phyloP scores from a whole-genome alignment of 2,113 vertebrate species.

The Seriola dumerili region DNA sequence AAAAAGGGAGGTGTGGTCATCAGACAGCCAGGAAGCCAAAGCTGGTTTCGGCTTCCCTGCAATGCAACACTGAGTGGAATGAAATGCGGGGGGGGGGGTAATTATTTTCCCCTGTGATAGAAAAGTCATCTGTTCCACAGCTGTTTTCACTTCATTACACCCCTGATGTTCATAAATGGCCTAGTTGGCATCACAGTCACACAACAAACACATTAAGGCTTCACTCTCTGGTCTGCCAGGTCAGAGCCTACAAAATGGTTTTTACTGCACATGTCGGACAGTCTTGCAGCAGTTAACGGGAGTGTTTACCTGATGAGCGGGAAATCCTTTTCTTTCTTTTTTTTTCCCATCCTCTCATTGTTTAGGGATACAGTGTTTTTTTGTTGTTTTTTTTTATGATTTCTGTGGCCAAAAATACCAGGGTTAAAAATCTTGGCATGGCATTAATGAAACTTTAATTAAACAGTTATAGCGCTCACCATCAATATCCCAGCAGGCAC shows the following conservation, averaged over 20 bases:
- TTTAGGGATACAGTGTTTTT: too few relatives aligned
- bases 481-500: too few relatives aligned
- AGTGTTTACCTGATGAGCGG: too few relatives aligned
- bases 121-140: slow-evolving; percentile 55
- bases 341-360: too few relatives aligned
- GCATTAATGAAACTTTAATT: too few relatives aligned
- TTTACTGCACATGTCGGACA: neutral
- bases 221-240: slow-evolving; percentile 11
- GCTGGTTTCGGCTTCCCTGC: neutral
- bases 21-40: neutral
- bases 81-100: slow-evolving; percentile 7
- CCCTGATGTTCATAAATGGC: slow-evolving; percentile 51
- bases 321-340: too few relatives aligned
- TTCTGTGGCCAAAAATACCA: too few relatives aligned
- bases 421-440: too few relatives aligned
- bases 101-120: slow-evolving; percentile 50
- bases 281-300: too few relatives aligned
- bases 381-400: too few relatives aligned
- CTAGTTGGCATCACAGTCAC: slow-evolving; percentile 39
- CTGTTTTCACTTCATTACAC: slow-evolving; percentile 59
- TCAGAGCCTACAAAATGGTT: slow-evolving; percentile 3
- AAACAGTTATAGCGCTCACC: too few relatives aligned
- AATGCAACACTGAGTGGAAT: neutral
- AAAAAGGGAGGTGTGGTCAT: neutral
- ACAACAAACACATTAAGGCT: slow-evolving; percentile 36